Evolutionary conservation across 2,113 vertebrate species (phyloP).

Genomic region (Otolemur garnettii): DNA sequence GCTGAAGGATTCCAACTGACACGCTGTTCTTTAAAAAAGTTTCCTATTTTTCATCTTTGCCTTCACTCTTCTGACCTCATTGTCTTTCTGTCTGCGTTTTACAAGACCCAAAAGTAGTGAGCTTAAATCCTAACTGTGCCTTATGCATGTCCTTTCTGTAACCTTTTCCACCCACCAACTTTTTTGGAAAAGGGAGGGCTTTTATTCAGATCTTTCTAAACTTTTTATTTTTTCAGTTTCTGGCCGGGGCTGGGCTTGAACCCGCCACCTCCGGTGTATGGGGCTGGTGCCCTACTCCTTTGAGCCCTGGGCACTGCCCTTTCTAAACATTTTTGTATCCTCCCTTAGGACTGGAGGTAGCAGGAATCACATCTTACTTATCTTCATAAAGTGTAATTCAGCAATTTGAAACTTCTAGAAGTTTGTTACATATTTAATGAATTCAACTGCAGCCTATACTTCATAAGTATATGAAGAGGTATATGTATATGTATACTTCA

Average conservation of each 20-base stretch:
- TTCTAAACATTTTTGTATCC: background rate
- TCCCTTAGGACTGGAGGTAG: background rate
- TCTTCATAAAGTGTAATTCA: background rate
- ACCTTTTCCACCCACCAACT: background rate
- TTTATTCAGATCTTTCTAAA: background rate
- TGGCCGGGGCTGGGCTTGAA: too few relatives aligned
- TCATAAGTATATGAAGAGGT: too few relatives aligned
- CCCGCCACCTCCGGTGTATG: too few relatives aligned
- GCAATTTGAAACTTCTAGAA: background rate
- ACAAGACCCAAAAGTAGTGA: background rate
- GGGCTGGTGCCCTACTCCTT: too few relatives aligned
- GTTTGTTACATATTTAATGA: background rate
- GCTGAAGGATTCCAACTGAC: background rate
- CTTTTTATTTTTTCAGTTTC: too few relatives aligned
- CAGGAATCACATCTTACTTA: background rate
- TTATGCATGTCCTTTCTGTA: background rate
- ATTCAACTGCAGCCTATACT: background rate
- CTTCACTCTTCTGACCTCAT: background rate
- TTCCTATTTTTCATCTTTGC: background rate
- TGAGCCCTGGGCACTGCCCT: too few relatives aligned
- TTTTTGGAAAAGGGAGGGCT: background rate
- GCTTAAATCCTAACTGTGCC: background rate
- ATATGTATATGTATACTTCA: too few relatives aligned
- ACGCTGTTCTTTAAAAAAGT: background rate
- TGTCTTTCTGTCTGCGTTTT: conserved; percentile 1